phyloP scores from a whole-genome alignment of 2,113 vertebrate genomes.

The Pluvianellus socialis region DNA sequence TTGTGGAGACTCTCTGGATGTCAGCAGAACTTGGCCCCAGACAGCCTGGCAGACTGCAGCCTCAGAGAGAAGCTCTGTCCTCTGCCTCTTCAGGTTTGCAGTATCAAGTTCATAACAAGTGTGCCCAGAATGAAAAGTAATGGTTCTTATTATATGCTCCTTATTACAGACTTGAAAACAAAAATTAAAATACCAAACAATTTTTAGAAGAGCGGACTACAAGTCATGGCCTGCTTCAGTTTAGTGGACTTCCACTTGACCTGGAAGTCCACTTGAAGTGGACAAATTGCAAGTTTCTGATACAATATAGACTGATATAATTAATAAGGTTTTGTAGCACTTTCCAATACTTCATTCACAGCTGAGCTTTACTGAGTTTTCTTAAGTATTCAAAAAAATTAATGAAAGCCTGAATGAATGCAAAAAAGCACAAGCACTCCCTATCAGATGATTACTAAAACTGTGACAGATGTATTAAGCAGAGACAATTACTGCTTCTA shows the following conservation, averaged over 20 bases:
- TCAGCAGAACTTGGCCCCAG: background rate
- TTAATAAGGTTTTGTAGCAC: background rate
- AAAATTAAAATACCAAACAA: background rate
- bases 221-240: background rate
- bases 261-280: background rate
- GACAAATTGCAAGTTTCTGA: slow-evolving; percentile 10
- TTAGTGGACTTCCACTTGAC: background rate
- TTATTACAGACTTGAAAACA: background rate
- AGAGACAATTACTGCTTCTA: slow-evolving; percentile 4
- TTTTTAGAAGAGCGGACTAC: background rate
- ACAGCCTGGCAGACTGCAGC: background rate
- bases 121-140: background rate
- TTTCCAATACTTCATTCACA: background rate
- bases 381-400: background rate
- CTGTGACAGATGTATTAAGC: background rate
- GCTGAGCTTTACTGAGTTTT: background rate
- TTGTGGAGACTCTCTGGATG: background rate
- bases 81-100: background rate
- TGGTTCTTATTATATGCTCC: background rate
- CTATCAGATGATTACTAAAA: background rate
- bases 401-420: background rate
- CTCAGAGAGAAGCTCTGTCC: background rate
- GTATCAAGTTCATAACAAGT: background rate
- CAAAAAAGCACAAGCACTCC: background rate
- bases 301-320: background rate